Evolutionary conservation across 2,113 vertebrate species (phyloP).

Genomic region (Rhynchomys soricoides): DNA sequence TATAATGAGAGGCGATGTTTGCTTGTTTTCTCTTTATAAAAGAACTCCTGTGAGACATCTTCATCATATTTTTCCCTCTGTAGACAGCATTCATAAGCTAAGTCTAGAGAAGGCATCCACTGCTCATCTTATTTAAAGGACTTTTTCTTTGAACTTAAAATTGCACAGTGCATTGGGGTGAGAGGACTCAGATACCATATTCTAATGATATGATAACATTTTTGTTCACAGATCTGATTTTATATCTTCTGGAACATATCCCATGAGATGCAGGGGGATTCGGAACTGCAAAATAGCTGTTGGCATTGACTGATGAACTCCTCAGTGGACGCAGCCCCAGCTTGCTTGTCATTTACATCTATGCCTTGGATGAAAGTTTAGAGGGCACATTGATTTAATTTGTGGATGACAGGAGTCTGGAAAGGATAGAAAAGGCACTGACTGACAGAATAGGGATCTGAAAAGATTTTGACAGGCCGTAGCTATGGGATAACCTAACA

Average conservation of each 20-base stretch:
- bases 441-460: slow-evolving; percentile 52
- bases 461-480: slow-evolving; percentile 50
- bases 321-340: background rate
- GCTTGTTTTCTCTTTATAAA: background rate
- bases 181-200: slow-evolving; percentile 5
- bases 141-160: slow-evolving; percentile 13
- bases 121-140: background rate
- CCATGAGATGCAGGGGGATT: background rate
- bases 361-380: slow-evolving; percentile 56
- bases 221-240: background rate
- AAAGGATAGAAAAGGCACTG: slow-evolving; percentile 51
- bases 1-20: background rate
- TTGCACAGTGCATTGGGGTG: background rate
- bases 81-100: background rate
- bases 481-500: slow-evolving; percentile 43
- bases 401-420: slow-evolving; percentile 67
- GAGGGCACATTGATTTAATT: slow-evolving; percentile 64
- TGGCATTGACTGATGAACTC: slow-evolving; percentile 63
- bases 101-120: background rate
- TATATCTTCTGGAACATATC: slow-evolving; percentile 10
- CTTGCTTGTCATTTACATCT: slow-evolving; percentile 56
- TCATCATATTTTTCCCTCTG: slow-evolving; percentile 4
- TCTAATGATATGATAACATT: slow-evolving; percentile 4
- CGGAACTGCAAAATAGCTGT: background rate
- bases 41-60: background rate